Evolutionary conservation across 2,113 vertebrate species (phyloP), one percentile per base, ranked within the genome.

Genomic region (Drymodes brunneopygia): DNA sequence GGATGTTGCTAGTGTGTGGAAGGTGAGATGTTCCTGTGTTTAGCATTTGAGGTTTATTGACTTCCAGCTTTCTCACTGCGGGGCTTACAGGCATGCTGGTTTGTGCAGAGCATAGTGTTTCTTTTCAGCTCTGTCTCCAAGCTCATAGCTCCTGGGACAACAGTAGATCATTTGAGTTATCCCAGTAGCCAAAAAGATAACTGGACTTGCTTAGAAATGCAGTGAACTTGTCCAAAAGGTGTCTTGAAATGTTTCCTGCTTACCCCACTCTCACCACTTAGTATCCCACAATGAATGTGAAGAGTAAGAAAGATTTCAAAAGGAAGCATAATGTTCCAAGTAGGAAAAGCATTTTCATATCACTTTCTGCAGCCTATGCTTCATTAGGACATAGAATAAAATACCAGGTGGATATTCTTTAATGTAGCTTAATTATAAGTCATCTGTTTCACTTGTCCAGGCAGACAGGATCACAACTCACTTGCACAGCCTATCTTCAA

Each of bases 401-500:
- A 58, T 75, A 80, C 36, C 81, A 80, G 58, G 57, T 94, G 86
- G 73, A 94, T 95, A 58, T 29, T 67, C 74, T 72, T 91, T 25
- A 86, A 57, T 82, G 48, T 96, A 93, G 53, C 91, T 36, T 74
- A 83, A 92, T 94, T 45, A 1, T 67, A 78, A 79, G 38, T 84
- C 47, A 47, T 65, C 44, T 82, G 20, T 69, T 90, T 86, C 82
- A 94, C 48, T 73, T 94, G 74, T 80, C 86, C 69, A 94, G 45
- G 91, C 58, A 97, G 93, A 92, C 81, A 95, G 81, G 93, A 57
- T 81, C 90, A 64, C 65, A 29, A 61, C 66, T 97, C 93, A 94
- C 80, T 97, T 97, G 88, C 82, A 94, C 92, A 95, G 92, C 88
- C 78, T 93, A 77, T 94, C 90, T 95, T 95, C 88, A 97, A 95